These are phyloP conservation scores for Tineola bisselliella DNA, from an alignment of 2,888 invertebrate species.

Conservation along the genomic window DNA sequence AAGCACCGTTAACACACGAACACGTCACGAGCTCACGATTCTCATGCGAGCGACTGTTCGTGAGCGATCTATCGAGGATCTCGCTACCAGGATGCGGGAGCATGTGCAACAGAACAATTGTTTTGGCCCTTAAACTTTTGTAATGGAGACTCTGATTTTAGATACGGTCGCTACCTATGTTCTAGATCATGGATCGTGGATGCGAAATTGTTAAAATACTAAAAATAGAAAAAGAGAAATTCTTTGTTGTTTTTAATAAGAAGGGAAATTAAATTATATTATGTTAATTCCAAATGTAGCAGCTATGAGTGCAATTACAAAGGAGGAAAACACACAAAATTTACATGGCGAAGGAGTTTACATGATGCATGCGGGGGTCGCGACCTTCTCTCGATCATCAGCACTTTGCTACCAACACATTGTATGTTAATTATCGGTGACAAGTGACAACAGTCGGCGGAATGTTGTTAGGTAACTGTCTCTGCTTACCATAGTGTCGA, in stretches of 20 bases:
- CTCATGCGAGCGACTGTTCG: slow-evolving; percentile 28
- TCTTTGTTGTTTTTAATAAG: no score
- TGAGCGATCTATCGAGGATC: slow-evolving; percentile 62
- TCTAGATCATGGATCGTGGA: background rate
- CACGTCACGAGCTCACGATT: slow-evolving; percentile 62
- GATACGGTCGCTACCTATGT: background rate
- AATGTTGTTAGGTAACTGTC: slow-evolving; percentile 1
- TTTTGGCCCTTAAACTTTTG: slow-evolving; percentile 7
- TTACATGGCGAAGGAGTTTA: background rate
- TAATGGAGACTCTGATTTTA: background rate
- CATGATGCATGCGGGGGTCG: slow-evolving; percentile 29
- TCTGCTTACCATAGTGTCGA: background rate
- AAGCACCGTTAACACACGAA: slow-evolving; percentile 64
- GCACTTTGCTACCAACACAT: slow-evolving; percentile 49
- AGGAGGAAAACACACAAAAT: background rate
- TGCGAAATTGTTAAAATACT: background rate
- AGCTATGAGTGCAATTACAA: background rate
- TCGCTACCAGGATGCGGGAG: slow-evolving; percentile 22
- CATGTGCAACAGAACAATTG: slow-evolving; percentile 4
- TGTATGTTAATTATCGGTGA: slow-evolving; percentile 55
- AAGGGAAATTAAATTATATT: background rate
- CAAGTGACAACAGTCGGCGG: slow-evolving; percentile 25
- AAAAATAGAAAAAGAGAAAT: background rate
- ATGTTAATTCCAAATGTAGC: background rate
- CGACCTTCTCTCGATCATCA: slow-evolving; percentile 28